Evolutionary conservation across 2,888 invertebrate species (phyloP), one percentile per base, ranked within the genome.

Genomic region (Microctonus brassicae): DNA sequence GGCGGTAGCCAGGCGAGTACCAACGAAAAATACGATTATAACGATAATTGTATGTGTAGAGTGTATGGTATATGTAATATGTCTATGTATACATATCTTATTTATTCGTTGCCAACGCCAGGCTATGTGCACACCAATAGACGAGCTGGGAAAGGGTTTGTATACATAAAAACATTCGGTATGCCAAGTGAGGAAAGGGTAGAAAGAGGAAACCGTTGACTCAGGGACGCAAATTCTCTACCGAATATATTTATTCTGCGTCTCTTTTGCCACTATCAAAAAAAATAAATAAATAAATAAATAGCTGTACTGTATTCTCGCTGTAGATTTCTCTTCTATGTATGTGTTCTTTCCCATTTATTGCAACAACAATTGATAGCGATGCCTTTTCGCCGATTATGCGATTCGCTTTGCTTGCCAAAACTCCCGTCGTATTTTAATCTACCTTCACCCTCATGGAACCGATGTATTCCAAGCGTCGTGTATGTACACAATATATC

Each of bases 41-140:
- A 84, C 83, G 83, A 84, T 87, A 86, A 87, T 87, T 86, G 84
- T 82, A 82, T 82, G 81, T 83, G 83, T 83, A 78, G 82, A 86
- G 83, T 82, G 82, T 81, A 79, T 62, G 64, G 61, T 75, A 73
- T 83, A 83, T 47, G 17, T 47, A 17, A 47, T 47, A 47, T 76
- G 83, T 84, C 81, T 83, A 83, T 47, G 17, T 47, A 17, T 47
- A 47, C 17, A 47, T 76, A 83, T 84, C 82, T 83, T 82, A 80
- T 84, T 86, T 86, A 86, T 84, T 83, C 80, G 76, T 78, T 73
- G 72, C 77, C 74, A 66, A 73, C 77, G 78, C 75, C 77, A 75
- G 70, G 58, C 75, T 78, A 78, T 78, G 74, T 78, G 76, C 75
- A 75, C 74, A 72, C 73, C 69, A 76, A 75, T 75, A 78, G 75